A percentile compares a stretch with the other conserved stretches of the same genome.
phyloP scores from a whole-genome alignment of 2,888 invertebrate genomes.

The Oligia fasciuncula region DNA sequence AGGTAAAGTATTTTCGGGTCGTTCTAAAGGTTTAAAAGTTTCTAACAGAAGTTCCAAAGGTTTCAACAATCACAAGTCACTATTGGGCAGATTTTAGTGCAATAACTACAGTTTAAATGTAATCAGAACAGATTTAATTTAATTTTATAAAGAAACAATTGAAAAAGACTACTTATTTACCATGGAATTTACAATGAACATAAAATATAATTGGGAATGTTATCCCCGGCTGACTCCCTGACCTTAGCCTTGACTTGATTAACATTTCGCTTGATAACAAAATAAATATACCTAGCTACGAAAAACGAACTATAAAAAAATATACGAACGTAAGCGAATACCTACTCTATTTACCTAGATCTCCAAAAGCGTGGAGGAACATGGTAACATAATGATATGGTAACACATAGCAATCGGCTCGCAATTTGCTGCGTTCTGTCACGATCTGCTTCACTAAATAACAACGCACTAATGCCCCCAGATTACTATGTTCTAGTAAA shows the following conservation, averaged over 20 bases:
- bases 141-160: not conserved
- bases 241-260: conserved; percentile 31
- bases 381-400: conserved; percentile 2
- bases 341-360: conserved; percentile 6
- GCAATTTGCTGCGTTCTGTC: conserved; percentile 32
- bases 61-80: not conserved
- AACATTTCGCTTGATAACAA: conserved; percentile 28
- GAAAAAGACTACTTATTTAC: not conserved
- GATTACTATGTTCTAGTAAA: conserved; percentile 30
- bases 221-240: conserved; percentile 20
- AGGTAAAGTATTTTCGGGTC: not conserved
- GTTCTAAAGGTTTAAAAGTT: not conserved
- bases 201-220: not conserved
- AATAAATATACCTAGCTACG: conserved; percentile 6
- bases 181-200: not conserved
- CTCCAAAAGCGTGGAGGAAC: conserved; percentile 8
- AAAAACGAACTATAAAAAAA: not conserved
- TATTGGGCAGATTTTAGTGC: not conserved
- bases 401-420: conserved; percentile 17
- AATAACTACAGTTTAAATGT: not conserved
- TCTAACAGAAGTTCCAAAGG: not conserved
- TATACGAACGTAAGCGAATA: too few species aligned
- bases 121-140: not conserved
- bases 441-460: conserved; percentile 42
- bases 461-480: conserved; percentile 42